Percentiles rank a stretch among this genome's conserved stretches.
Conservation (phyloP, 1,140 invertebrate genomes). For the Ephestia elutella region DNA sequence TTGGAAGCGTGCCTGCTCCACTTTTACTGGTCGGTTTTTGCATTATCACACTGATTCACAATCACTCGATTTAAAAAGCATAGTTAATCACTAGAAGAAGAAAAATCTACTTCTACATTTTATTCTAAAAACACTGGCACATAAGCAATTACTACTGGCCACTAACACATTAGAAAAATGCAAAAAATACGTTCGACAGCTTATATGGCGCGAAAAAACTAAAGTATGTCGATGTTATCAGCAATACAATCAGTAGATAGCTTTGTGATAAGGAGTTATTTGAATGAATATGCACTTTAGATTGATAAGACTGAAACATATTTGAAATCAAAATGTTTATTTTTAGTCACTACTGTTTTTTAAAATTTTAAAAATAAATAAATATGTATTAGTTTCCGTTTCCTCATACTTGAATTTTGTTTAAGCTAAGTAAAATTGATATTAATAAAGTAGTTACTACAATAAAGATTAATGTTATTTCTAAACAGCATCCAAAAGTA, state of each 20-base stretch:
- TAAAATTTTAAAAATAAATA: too few species aligned
- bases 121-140: not conserved
- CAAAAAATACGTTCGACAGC: not conserved
- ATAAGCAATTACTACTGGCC: not conserved
- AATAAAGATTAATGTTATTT: too few species aligned
- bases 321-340: not conserved
- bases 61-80: not conserved
- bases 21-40: not conserved
- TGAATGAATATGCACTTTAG: not conserved
- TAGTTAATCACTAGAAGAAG: not conserved
- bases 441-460: too few species aligned
- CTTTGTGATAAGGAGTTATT: not conserved
- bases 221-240: not conserved
- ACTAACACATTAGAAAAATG: not conserved
- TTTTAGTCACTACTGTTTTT: not conserved
- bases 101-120: not conserved
- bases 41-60: not conserved
- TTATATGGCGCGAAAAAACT: not conserved
- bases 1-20: conserved; percentile 36
- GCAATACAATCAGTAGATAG: not conserved
- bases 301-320: not conserved
- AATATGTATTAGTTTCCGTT: too few species aligned
- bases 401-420: too few species aligned
- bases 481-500: too few species aligned
- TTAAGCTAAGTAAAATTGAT: too few species aligned